Evolutionary conservation across 2,888 invertebrate species (phyloP), one percentile per base, ranked within the genome.

Genomic region (Hecatera dysodea): DNA sequence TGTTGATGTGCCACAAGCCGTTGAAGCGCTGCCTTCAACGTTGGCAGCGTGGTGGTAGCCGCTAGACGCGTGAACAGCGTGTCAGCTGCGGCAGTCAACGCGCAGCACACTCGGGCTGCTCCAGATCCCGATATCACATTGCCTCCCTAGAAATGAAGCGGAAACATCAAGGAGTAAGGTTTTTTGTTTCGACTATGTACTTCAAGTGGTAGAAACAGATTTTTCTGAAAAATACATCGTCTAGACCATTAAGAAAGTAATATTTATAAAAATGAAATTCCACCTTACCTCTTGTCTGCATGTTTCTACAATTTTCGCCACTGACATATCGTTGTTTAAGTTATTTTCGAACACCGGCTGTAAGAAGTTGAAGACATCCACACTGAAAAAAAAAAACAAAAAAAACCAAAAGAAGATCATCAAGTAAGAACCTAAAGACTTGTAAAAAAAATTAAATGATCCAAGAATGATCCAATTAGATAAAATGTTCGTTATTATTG

Each of bases 61-160:
- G 99, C 98, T 1, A 99, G 98, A 77, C 98, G 98, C 67, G 98
- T 98, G 93, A 99, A 99, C 66, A 99, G 93, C 84, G 98, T 97
- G 90, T 99, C 99, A 0, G 98, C 98, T 87, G 98, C 98, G 74
- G 99, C 98, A 0, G 99, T 98, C 15, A 99, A 93, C 0, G 98
- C 98, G 92, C 99, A 99, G 69, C 99, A 97, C 0, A 99, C 98
- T 88, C 98, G 98, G 0, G 98, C 98, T 0, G 98, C 98, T 67
- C 98, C 98, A 8, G 98, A 97, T 3, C 98, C 98, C 0, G 97
- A 96, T 67, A 98, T 96, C 17, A 98, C 96, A 50, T 93, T 93
- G 0, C 97, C 97, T 11, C 94, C 92, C 93, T 95, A 67, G 17
- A 27, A 17, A 53, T 0, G 27, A 48, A 15, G 0, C 15, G 36